Evolutionary conservation across 92 coral and sea anemone genomes (phyloP), one percentile per base, ranked within the genome.

Genomic region (Epizoanthus scotinus): DNA sequence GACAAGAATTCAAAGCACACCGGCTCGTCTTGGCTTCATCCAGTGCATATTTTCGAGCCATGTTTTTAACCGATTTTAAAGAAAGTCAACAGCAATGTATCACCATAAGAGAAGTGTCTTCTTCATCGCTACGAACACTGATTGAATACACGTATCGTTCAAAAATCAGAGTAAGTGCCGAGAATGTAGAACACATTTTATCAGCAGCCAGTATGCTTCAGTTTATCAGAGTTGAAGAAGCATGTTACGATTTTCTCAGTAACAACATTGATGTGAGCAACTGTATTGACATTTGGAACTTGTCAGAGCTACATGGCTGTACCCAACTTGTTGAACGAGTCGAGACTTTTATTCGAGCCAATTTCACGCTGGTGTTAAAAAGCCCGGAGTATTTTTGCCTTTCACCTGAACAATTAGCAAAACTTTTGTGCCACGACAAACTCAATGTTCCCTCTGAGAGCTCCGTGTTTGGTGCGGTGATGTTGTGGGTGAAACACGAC

Each of bases 41-140:
- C 21, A 94, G 98, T 63, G 94, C 92, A 27, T 95, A 95, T 22
- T 95, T 95, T 49, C 84, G 98, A 26, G 99, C 99, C 15, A 95
- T 95, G 99, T 95, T 95, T 89, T 78, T 95, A 69, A 90, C 97
- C 18, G 97, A 93, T 77, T 93, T 95, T 98, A 93, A 89, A 84
- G 99, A 95, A 78, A 95, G 98, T 71, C 95, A 91, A 34, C 91
- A 91, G 79, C 79, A 78, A 44, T 72, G 80, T 28, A 89, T 95
- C 9, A 89, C 91, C 27, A 91, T 95, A 49, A 86, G 84, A 50
- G 95, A 88, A 29, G 89, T 95, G 65, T 97, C 94, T 14, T 85
- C 99, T 6, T 31, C 47, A 2, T 86, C 98, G 12, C 64, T 95
- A 81, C 83, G 77, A 42, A 72, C 77, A 53, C 90, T 95, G 44